Evolutionary conservation across 2,888 invertebrate genomes (phyloP), one percentile per base, ranked within the genome.

Genomic region (Craniophora ligustri): DNA sequence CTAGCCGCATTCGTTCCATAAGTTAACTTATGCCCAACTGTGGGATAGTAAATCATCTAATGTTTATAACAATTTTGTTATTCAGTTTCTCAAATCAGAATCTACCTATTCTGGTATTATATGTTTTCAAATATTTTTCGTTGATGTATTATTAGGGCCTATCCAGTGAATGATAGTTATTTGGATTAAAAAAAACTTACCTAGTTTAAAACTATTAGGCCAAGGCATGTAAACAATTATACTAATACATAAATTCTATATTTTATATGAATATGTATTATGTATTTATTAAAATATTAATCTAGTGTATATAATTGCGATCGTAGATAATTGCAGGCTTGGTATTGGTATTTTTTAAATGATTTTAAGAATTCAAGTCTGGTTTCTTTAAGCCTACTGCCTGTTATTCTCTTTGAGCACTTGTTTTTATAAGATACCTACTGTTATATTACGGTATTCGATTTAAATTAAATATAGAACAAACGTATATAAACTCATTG

Each of bases 321-420:
- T 26, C 60, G 13, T n/a, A 48, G 31, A 47, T 63, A 63, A 66
- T 59, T 47, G 15, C 50, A 2, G 3, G n/a, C 10, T 16, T n/a
- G 11, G n/a, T 40, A 39, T 35, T n/a, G 40, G 35, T 40, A 51
- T 63, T 51, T 59, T n/a, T 60, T 11, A 59, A 63, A 51, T 47
- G 15, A 30, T 63, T 51, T 66, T 59, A 63, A 51, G 66, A 51
- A 59, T 59, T 31, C 23, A 32, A 11, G n/a, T n/a, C n/a, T n/a
- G n/a, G n/a, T n/a, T n/a, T 35, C 8, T 11, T 35, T 30, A 5
- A 18, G 8, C 1, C 11, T 14, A 14, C 11, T 46, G 16, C 28
- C 11, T 30, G 42, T 36, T 47, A 6, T 42, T 38, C 42, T 21
- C 13, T 23, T 51, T 47, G 32, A 65, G 57, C 28, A 1, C 13